Base-by-base conservation (phyloP, 2,888 invertebrate genomes). In the Nematopogon swammerdamellus region DNA sequence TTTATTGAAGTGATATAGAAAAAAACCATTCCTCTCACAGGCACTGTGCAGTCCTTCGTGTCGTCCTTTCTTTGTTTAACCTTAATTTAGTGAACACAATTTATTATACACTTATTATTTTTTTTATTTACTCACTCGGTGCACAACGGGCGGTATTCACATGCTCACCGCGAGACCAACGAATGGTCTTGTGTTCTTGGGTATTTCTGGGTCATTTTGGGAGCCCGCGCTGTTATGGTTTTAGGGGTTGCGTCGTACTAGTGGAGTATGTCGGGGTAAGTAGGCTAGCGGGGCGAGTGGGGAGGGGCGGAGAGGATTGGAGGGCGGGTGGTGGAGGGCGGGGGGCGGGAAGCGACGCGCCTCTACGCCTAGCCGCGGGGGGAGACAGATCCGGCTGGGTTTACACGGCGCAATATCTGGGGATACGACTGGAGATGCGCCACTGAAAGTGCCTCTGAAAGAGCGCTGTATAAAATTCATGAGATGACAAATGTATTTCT, bases 251-350 rank as follows among this genome's bases (percentile, higher is more conserved):
- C 11, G 11, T 4, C 36, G 36, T 36, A 25, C 25, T 25, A 25
- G n/a, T n/a, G n/a, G 25, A 25, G 25, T 25, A 25, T 25, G 25
- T 25, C 25, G 71, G 74, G 73, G 75, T 76, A 76, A 74, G 72
- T 64, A 60, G 59, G 58, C 70, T 69, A 71, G 70, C 65, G 67
- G 70, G 72, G 72, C 70, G 71, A 17, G 18, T 25, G 17, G 29
- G 19, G 17, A 16, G 49, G 19, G 44, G 49, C 25, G 30, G 16
- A 45, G 49, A 48, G n/a, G 16, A n/a, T 30, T 18, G 49, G 45
- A 16, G 19, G 30, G 16, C 48, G 49, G 50, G n/a, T 16, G n/a
- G 45, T 18, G 49, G 45, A 16, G 19, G 20, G 19, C 45, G 16
- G 30, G 17, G 19, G 20, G 30, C 47, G 8, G 47, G 44, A 45